These are phyloP conservation scores for Podocnemis expansa DNA, from an alignment of 2,113 vertebrate genomes.

Conservation along the genomic window DNA sequence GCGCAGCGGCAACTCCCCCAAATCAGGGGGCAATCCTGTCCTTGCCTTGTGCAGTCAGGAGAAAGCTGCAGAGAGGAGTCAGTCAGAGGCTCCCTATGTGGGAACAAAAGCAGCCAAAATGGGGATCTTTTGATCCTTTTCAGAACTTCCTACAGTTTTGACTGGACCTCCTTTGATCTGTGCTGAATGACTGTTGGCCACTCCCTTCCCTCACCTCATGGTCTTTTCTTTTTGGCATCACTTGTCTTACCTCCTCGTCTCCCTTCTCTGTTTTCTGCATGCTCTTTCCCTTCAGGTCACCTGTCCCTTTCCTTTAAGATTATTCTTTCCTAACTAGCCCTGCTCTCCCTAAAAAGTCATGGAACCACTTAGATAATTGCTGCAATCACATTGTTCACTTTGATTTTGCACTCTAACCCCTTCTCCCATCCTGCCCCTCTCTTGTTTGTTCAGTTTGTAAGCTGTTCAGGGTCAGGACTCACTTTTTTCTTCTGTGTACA, in stretches of 20 bases:
- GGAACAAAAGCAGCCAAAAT: background rate
- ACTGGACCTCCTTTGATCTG: background rate
- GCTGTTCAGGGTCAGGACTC: background rate
- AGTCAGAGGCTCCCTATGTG: background rate
- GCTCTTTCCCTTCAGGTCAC: background rate
- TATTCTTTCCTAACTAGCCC: background rate
- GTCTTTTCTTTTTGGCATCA: background rate
- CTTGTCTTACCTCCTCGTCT: no score
- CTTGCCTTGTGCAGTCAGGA: background rate
- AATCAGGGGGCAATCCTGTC: background rate
- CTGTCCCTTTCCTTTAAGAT: background rate
- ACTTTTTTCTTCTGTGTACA: background rate
- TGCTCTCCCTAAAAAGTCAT: background rate
- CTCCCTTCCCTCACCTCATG: background rate
- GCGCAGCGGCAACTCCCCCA: background rate
- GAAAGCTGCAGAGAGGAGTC: background rate
- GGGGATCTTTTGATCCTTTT: background rate
- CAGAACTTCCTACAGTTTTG: background rate
- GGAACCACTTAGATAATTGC: background rate
- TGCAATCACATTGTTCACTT: background rate
- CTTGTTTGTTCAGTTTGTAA: background rate
- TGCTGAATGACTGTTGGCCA: background rate
- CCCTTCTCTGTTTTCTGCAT: background rate
- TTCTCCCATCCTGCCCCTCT: no score
- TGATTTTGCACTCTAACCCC: background rate